Evolutionary conservation across 2,888 invertebrate species (phyloP).

Genomic region (Candidula unifasciata): DNA sequence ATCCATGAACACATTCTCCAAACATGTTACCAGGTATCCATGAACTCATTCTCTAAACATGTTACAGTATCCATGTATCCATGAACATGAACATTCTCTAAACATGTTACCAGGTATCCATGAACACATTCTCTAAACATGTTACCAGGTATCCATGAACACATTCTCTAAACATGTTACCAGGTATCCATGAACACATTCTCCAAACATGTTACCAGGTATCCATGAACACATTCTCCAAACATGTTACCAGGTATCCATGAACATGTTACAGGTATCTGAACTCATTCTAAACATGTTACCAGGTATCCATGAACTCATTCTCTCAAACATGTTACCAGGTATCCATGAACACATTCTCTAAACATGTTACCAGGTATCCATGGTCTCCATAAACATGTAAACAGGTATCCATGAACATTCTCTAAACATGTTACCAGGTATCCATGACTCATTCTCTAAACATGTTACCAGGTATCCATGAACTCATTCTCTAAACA

Average conservation of each 20-base stretch:
- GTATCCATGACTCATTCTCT: slow-evolving; percentile 80
- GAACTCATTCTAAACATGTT: neutral
- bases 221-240: neutral
- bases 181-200: slow-evolving; percentile 83
- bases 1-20: slow-evolving; percentile 86
- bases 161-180: neutral
- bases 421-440: neutral
- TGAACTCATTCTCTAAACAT: neutral
- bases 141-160: slow-evolving; percentile 79
- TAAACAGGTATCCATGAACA: no score
- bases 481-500: slow-evolving; percentile 67
- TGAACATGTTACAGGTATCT: no score
- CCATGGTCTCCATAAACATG: no score
- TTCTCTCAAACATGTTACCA: neutral
- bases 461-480: slow-evolving; percentile 77
- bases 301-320: slow-evolving; percentile 79
- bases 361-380: slow-evolving; percentile 73
- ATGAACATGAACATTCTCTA: slow-evolving; percentile 80
- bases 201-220: no score
- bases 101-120: slow-evolving; percentile 79
- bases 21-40: no score
- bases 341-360: slow-evolving; percentile 79
- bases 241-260: slow-evolving; percentile 79
- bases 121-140: neutral
- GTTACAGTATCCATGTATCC: slow-evolving; percentile 79